Evolutionary conservation across 2,797 vertebrate genomes (phyloP), one percentile per base, ranked within the genome.

Genomic region (Knipowitschia caucasica): DNA sequence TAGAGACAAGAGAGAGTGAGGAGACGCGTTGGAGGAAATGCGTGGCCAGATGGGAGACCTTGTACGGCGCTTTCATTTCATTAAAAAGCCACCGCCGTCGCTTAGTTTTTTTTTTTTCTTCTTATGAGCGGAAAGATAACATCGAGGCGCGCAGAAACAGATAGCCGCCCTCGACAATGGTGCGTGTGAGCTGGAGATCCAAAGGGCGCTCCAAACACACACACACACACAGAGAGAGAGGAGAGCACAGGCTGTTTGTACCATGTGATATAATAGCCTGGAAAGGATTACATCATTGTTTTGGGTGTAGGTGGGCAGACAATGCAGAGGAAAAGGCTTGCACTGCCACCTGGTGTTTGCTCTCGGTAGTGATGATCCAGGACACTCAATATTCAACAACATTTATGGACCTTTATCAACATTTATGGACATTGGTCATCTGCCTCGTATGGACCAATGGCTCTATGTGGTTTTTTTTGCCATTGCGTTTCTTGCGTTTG

Each of bases 261-360:
- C 70, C 53, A 53, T 78, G 80, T 84, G 81, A 84, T 82, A 81
- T 75, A 84, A 85, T 58, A 64, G 62, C 42, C 65, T 75, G 61
- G 51, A 80, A 87, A 72, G 70, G 83, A 88, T 87, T 85, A 89
- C 87, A 82, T 89, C 86, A 88, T 84, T 43, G 58, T 74, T 83
- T 71, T 57, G 59, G 73, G 66, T 67, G 66, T 65, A 69, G 69
- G 67, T 71, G 71, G 68, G 64, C 69, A 59, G 49, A 49, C 21
- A 23, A 18, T 12, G 36, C 62, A 66, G 20, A 64, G 47, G 76
- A 11, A 49, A 33, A 87, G 85, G 74, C 79, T 71, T 80, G 35
- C 59, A 72, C 74, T 83, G 83, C 88, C 86, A 87, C 76, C 89
- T 89, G 81, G 82, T 85, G 89, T 69, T 52, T 1, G 0, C 43